Conservation (phyloP, 2,113 vertebrate species). For the Aphelocoma coerulescens region DNA sequence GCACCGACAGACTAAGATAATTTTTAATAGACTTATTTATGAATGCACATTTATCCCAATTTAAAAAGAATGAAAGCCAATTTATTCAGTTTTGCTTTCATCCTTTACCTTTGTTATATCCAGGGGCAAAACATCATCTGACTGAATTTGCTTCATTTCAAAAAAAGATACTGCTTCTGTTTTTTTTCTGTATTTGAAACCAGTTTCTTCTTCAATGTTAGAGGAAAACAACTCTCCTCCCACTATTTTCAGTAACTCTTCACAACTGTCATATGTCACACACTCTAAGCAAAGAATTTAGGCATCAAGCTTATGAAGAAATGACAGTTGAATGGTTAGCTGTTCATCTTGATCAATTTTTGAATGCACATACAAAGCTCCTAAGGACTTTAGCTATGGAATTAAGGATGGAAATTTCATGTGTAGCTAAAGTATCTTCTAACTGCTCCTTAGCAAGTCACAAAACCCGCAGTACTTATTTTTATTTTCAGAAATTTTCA, state of each 20-base stretch:
- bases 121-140: neutral
- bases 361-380: neutral
- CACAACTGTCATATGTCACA: neutral
- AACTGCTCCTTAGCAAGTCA: neutral
- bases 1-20: neutral
- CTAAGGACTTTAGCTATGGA: neutral
- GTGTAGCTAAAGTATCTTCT: neutral
- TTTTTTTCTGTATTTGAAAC: neutral
- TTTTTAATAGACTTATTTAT: neutral
- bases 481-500: neutral
- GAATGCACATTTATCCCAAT: neutral
- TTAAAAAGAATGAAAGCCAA: neutral
- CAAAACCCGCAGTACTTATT: neutral
- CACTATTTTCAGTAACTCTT: neutral
- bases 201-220: neutral
- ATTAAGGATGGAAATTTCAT: neutral
- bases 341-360: neutral
- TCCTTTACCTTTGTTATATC: neutral
- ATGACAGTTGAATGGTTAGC: neutral
- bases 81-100: neutral
- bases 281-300: neutral
- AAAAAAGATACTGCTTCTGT: neutral
- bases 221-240: neutral
- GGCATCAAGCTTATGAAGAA: neutral
- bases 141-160: neutral